Evolutionary conservation across 2,113 vertebrate species (phyloP).

Genomic region (Phylloscopus trochilus): DNA sequence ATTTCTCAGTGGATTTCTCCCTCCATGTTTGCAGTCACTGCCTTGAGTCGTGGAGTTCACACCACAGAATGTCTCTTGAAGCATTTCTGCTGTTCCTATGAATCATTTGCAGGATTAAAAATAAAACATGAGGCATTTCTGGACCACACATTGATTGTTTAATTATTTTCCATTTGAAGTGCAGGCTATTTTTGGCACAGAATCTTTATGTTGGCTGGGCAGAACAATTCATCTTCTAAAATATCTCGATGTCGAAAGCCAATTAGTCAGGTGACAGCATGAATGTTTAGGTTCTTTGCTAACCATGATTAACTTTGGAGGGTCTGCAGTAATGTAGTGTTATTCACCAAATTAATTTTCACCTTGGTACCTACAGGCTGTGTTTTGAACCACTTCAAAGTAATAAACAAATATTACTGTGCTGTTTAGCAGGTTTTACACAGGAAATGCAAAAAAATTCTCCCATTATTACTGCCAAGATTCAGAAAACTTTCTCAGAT

Average conservation of each 20-base stretch:
- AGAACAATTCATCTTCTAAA: not conserved
- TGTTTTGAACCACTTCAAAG: not conserved
- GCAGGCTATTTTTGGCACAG: not conserved
- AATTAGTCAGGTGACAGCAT: not conserved
- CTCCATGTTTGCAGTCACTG: not conserved
- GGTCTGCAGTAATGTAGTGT: not conserved
- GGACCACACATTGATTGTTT: not conserved
- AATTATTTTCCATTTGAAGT: conserved; percentile 15
- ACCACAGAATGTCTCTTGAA: not conserved
- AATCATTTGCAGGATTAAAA: not conserved
- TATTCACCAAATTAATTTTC: not conserved
- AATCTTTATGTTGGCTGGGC: not conserved
- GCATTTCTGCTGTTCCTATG: not conserved
- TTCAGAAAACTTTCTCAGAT: not conserved
- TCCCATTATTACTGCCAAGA: not conserved
- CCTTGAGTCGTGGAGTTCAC: not conserved
- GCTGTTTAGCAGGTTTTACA: not conserved
- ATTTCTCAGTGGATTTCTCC: not conserved
- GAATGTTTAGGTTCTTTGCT: not conserved
- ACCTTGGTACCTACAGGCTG: not conserved
- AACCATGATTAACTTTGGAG: not conserved
- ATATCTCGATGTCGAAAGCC: not conserved
- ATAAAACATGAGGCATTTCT: not conserved
- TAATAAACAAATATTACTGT: not conserved
- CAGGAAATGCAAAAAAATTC: not conserved